These are phyloP conservation scores for Ganaspis brasiliensis DNA, from an alignment of 2,888 invertebrate genomes.

Conservation along the genomic window DNA sequence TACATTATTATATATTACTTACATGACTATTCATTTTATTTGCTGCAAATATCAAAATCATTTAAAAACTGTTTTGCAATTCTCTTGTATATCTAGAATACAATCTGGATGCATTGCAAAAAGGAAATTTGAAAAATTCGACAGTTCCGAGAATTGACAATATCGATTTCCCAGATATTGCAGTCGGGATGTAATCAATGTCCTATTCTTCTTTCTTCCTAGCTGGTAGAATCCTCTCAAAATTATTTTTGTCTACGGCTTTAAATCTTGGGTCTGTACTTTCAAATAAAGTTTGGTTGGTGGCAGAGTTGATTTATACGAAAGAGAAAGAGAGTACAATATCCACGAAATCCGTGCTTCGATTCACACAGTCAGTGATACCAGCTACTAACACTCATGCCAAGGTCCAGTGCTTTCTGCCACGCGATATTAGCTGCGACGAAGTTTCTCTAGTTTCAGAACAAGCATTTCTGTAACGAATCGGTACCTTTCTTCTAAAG, in stretches of 20 bases:
- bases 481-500: conserved; percentile 23
- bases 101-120: background rate
- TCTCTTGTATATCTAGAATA: background rate
- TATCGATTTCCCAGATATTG: conserved; percentile 48
- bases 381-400: conserved; percentile 52
- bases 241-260: conserved; percentile 73
- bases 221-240: conserved; percentile 45
- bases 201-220: conserved; percentile 48
- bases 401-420: conserved; percentile 53
- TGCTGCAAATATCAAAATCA: background rate
- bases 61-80: no score
- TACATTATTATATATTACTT: background rate
- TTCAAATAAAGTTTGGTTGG: conserved; percentile 75
- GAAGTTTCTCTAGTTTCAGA: conserved; percentile 52
- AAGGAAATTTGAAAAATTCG: background rate
- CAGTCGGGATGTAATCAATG: conserved; percentile 21
- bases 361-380: conserved; percentile 51
- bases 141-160: conserved; percentile 48
- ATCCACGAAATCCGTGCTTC: conserved; percentile 59
- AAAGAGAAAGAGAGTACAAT: conserved; percentile 59
- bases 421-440: conserved; percentile 60
- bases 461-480: conserved; percentile 33
- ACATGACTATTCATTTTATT: background rate
- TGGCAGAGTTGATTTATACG: conserved; percentile 73
- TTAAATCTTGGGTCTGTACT: conserved; percentile 71